These are phyloP conservation scores for Oncorhynchus masou DNA, from an alignment of 2,113 vertebrate genomes.

Conservation along the genomic window DNA sequence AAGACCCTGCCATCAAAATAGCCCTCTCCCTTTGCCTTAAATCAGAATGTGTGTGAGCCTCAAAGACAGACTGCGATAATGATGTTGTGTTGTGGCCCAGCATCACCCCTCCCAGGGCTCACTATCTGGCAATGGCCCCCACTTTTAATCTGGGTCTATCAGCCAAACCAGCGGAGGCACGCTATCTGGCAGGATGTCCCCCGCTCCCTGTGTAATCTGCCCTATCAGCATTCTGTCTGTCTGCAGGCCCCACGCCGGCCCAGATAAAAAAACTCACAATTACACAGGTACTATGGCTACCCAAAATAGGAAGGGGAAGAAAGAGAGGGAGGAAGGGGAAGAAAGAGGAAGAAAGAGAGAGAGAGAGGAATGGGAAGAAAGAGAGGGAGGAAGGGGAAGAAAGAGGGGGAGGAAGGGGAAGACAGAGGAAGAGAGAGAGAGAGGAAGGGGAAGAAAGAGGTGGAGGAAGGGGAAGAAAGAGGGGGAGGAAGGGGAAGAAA, in stretches of 20 bases:
- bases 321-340: too few relatives aligned
- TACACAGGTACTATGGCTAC: not conserved
- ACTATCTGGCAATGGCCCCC: constrained; percentile 34
- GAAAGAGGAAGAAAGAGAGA: too few relatives aligned
- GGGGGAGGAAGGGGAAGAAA: not conserved
- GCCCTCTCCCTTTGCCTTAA: too few relatives aligned
- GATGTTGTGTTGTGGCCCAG: constrained; percentile 2
- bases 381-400: not conserved
- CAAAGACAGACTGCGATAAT: constrained; percentile 7
- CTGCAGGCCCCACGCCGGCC: not conserved
- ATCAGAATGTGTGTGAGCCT: not conserved
- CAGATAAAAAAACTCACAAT: not conserved
- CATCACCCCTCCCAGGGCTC: constrained; percentile 3
- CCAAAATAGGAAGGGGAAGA: not conserved
- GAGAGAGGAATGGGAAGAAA: not conserved
- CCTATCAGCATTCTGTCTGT: constrained; percentile 37
- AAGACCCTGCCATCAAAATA: too few relatives aligned
- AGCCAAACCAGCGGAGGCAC: constrained; percentile 29
- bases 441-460: not conserved
- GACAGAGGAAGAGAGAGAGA: too few relatives aligned
- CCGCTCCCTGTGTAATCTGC: constrained; percentile 36
- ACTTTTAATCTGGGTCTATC: constrained; percentile 32
- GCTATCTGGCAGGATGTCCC: constrained; percentile 48
- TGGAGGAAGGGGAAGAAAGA: too few relatives aligned
- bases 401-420: too few relatives aligned